phyloP scores from a whole-genome alignment of 2,888 invertebrate species.

The Apomyelois bistriatella region DNA sequence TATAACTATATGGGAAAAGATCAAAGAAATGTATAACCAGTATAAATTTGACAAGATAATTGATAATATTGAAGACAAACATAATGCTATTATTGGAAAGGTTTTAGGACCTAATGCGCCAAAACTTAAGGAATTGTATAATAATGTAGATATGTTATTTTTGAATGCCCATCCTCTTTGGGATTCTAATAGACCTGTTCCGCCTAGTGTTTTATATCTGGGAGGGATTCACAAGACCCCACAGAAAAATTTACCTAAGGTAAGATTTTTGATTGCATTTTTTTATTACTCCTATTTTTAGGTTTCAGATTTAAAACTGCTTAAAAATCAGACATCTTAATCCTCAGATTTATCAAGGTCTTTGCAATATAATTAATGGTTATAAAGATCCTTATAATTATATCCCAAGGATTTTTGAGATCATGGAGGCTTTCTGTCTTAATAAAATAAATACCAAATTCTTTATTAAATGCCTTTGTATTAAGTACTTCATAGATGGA shows the following conservation, averaged over 20 bases:
- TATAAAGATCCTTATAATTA: no score
- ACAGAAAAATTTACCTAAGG: constrained; percentile 51
- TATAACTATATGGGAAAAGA: constrained; percentile 36
- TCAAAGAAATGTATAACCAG: constrained; percentile 28
- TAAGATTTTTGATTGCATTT: constrained; percentile 21
- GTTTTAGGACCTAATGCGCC: constrained; percentile 35
- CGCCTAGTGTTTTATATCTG: constrained; percentile 54
- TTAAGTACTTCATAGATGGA: no score
- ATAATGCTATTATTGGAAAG: constrained; percentile 25
- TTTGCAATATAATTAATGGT: no score
- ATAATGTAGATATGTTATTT: constrained; percentile 54
- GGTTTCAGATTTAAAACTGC: no score
- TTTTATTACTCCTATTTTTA: not conserved
- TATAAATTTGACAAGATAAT: constrained; percentile 16
- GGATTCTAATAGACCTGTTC: constrained; percentile 48
- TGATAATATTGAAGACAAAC: constrained; percentile 14
- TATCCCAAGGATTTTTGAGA: no score
- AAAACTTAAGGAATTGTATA: constrained; percentile 25
- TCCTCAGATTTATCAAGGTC: no score
- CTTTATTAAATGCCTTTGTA: no score
- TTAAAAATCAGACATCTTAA: no score
- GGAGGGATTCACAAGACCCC: constrained; percentile 58
- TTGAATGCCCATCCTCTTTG: constrained; percentile 56
- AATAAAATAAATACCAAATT: no score
- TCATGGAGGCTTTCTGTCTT: no score